phyloP scores from a whole-genome alignment of 2,113 vertebrate species.

The Oncorhynchus clarkii region DNA sequence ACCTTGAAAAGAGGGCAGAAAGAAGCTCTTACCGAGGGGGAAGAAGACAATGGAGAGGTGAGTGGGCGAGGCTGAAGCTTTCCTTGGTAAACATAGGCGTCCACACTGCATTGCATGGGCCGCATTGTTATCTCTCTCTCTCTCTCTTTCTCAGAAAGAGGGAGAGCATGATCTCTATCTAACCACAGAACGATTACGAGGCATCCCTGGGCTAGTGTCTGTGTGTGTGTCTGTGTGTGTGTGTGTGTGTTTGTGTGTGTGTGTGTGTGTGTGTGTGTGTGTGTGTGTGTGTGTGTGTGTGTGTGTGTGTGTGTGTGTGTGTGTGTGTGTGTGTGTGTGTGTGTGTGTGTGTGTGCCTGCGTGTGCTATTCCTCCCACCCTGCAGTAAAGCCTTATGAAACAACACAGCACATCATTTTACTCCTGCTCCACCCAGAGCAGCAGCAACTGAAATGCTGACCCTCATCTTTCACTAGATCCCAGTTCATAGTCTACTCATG shows the following conservation, averaged over 20 bases:
- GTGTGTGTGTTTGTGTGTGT: background rate
- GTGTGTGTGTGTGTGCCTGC: background rate
- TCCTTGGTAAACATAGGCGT: slow-evolving; percentile 58
- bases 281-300: no score
- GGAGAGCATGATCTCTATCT: slow-evolving; percentile 36
- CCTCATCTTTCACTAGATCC: slow-evolving; percentile 63
- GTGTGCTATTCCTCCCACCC: slow-evolving; percentile 45
- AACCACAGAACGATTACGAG: slow-evolving; percentile 25
- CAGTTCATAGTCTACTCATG: slow-evolving; percentile 48
- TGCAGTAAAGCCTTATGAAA: slow-evolving; percentile 63
- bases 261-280: no score
- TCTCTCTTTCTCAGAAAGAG: slow-evolving; percentile 35
- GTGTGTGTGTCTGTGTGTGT: background rate
- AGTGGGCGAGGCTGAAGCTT: slow-evolving; percentile 37
- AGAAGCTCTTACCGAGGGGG: slow-evolving; percentile 33
- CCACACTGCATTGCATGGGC: slow-evolving; percentile 37
- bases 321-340: no score
- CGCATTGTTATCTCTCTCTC: slow-evolving; percentile 24
- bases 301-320: no score
- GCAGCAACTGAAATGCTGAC: slow-evolving; percentile 71
- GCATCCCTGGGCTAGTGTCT: slow-evolving; percentile 18
- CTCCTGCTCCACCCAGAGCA: slow-evolving; percentile 51
- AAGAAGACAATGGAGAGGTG: slow-evolving; percentile 28
- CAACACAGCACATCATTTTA: slow-evolving; percentile 56
- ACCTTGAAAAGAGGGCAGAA: slow-evolving; percentile 64